These are phyloP conservation scores for Ryuthela nishihirai DNA, from an alignment of 2,888 invertebrate species.

Conservation along the genomic window DNA sequence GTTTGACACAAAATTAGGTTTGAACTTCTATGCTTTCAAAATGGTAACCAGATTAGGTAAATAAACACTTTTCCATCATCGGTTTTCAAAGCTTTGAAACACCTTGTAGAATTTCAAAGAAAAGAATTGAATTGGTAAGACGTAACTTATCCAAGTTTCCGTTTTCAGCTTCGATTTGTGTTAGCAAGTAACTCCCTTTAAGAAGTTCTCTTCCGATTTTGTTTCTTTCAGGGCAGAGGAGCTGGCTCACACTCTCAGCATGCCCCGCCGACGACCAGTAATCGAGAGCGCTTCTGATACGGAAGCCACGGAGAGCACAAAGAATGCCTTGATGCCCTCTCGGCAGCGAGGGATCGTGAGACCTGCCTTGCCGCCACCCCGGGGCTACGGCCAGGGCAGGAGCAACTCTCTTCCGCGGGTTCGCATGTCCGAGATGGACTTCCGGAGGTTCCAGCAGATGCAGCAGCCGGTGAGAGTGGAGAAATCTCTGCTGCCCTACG, in stretches of 20 bases:
- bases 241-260: slow-evolving; percentile 6
- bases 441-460: slow-evolving; percentile 44
- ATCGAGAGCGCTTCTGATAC: slow-evolving; percentile 75
- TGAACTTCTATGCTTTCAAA: too few species aligned
- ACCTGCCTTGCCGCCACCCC: slow-evolving; percentile 14
- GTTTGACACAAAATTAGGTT: too few species aligned
- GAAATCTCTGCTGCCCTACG: slow-evolving; percentile 50
- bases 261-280: slow-evolving; percentile 12
- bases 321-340: slow-evolving; percentile 3
- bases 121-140: not conserved
- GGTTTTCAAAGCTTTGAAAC: too few species aligned
- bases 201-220: not conserved
- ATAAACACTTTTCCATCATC: too few species aligned
- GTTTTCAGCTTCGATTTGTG: too few species aligned
- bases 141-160: not conserved
- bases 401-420: slow-evolving; percentile 41
- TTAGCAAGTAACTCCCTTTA: too few species aligned
- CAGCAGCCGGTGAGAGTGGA: slow-evolving; percentile 41
- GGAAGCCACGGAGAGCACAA: slow-evolving; percentile 60
- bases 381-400: slow-evolving; percentile 17
- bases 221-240: slow-evolving; percentile 18
- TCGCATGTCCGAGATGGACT: slow-evolving; percentile 32
- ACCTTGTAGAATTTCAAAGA: too few species aligned
- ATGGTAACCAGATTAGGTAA: too few species aligned
- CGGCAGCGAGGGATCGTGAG: slow-evolving; percentile 10